Conservation (phyloP, 2,113 vertebrate species). For the Phasianus colchicus region DNA sequence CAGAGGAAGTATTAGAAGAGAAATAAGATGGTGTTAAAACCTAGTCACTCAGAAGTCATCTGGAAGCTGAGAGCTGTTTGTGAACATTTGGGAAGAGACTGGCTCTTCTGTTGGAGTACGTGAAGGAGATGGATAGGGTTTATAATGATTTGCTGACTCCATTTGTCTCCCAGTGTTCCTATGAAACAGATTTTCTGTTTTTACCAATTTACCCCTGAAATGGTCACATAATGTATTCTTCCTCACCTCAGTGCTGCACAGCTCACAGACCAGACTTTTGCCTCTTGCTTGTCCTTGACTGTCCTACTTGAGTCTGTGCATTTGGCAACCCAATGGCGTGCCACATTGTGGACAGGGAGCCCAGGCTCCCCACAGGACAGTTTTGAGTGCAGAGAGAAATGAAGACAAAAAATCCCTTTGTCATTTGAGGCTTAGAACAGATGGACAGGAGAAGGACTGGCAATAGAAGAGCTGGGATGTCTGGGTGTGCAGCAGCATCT, state of each 20-base stretch:
- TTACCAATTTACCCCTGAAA: background rate
- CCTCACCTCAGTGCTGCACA: background rate
- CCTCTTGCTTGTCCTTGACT: background rate
- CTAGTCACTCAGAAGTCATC: background rate
- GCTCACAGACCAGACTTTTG: background rate
- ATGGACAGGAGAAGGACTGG: accelerated
- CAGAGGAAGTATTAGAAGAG: background rate
- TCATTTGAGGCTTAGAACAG: background rate
- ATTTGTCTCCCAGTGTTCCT: background rate
- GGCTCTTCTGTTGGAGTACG: background rate
- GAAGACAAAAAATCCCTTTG: background rate
- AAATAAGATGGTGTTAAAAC: background rate
- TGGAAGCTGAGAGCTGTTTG: background rate
- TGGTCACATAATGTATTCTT: background rate
- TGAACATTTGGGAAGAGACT: background rate
- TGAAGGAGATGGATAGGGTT: background rate
- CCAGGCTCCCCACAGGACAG: background rate
- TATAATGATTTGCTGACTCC: background rate
- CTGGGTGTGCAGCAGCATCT: background rate
- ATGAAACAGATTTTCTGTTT: background rate
- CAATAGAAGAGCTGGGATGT: background rate
- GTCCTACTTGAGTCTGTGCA: background rate
- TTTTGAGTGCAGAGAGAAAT: background rate
- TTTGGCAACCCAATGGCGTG: background rate
- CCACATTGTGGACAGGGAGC: background rate